Conservation (phyloP, 2,113 vertebrate genomes). For the Boulengeromyrus knoepffleri region DNA sequence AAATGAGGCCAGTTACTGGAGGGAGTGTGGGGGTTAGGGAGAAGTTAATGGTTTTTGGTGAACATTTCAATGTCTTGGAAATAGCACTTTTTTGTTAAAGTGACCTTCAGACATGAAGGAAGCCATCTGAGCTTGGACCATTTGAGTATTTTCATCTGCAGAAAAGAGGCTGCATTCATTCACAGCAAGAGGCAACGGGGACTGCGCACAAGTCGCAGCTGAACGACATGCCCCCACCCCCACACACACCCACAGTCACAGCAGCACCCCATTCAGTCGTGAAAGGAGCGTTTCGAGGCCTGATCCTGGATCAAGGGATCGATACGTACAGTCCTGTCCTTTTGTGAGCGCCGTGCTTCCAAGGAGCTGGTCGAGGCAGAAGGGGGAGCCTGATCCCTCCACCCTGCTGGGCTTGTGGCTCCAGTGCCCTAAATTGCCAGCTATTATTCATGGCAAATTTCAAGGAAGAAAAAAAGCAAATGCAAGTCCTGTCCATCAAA, state of each 20-base stretch:
- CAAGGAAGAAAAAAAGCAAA: neutral
- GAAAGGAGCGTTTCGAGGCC: neutral
- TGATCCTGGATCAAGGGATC: neutral
- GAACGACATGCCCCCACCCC: neutral
- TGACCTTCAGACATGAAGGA: neutral
- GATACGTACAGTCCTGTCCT: neutral
- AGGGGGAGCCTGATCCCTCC: too few relatives aligned
- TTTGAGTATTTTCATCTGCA: neutral
- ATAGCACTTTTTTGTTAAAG: neutral
- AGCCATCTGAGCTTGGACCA: neutral
- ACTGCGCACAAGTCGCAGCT: neutral
- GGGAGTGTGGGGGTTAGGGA: neutral
- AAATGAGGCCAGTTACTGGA: neutral
- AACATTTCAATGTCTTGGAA: neutral
- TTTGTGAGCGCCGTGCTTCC: neutral
- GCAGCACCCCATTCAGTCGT: neutral
- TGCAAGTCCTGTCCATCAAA: neutral
- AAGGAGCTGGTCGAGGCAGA: neutral
- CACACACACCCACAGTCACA: neutral
- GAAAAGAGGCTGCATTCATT: neutral
- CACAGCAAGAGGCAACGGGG: neutral
- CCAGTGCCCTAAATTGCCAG: neutral
- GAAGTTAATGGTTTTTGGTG: neutral
- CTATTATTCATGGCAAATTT: neutral
- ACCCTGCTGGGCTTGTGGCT: neutral